These are phyloP conservation scores for Corythornis vintsioides DNA, from an alignment of 2,113 vertebrate species.

Conservation along the genomic window DNA sequence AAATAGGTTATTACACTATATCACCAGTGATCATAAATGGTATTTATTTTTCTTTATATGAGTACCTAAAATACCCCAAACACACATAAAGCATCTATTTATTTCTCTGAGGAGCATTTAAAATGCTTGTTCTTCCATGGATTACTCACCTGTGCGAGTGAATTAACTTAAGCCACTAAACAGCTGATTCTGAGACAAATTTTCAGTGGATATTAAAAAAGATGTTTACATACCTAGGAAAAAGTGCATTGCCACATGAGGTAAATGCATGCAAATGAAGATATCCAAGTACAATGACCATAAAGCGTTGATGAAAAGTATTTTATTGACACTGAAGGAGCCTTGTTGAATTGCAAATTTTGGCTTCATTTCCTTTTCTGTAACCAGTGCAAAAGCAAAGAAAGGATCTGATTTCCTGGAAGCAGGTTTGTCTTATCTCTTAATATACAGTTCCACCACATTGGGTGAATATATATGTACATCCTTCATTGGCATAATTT, in stretches of 20 bases:
- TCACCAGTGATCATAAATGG: neutral
- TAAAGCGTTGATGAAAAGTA: slow-evolving; percentile 53
- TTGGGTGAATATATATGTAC: slow-evolving; percentile 5
- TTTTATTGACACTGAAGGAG: slow-evolving; percentile 55
- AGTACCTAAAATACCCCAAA: slow-evolving; percentile 5
- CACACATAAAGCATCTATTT: slow-evolving; percentile 10
- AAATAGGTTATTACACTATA: neutral
- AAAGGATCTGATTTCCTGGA: slow-evolving; percentile 68
- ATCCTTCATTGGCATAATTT: neutral
- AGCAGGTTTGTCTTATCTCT: slow-evolving; percentile 63
- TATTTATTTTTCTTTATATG: slow-evolving; percentile 22
- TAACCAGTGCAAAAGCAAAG: slow-evolving; percentile 55
- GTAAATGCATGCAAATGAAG: slow-evolving; percentile 63
- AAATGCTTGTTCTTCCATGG: slow-evolving; percentile 30
- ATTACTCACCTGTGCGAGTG: slow-evolving; percentile 4
- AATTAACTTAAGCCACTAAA: slow-evolving; percentile 19
- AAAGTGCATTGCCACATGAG: neutral
- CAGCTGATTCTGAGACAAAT: slow-evolving; percentile 43
- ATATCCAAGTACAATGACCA: slow-evolving; percentile 59
- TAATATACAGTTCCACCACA: slow-evolving; percentile 47
- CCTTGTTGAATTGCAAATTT: slow-evolving; percentile 69
- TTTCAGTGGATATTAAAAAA: slow-evolving; percentile 48
- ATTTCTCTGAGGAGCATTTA: slow-evolving; percentile 23
- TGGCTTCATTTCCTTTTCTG: slow-evolving; percentile 67
- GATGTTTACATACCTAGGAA: neutral